These are phyloP conservation scores for Eubasilissa regina DNA, from an alignment of 1,140 invertebrate genomes.

Conservation along the genomic window DNA sequence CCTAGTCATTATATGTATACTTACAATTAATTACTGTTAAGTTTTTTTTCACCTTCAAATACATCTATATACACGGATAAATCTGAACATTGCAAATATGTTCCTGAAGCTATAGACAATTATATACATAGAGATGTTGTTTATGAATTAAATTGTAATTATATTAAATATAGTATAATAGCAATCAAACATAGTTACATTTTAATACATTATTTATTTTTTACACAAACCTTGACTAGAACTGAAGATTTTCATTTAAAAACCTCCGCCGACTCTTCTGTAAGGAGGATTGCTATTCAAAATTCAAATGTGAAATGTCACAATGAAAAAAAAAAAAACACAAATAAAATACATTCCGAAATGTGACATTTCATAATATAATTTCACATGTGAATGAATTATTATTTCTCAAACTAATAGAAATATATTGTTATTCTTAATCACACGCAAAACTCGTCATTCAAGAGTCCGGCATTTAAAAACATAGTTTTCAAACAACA, in stretches of 20 bases:
- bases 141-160: not conserved
- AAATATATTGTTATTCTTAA: too few species aligned
- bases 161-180: not conserved
- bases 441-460: too few species aligned
- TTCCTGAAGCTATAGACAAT: conserved; percentile 3
- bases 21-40: conserved; percentile 13
- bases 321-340: too few species aligned
- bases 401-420: too few species aligned
- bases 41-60: not conserved
- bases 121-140: conserved; percentile 20
- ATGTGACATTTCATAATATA: too few species aligned
- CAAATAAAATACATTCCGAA: too few species aligned
- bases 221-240: conserved; percentile 31
- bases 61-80: conserved; percentile 16
- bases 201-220: conserved; percentile 12
- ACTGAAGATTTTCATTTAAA: conserved; percentile 9
- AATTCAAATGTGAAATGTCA: too few species aligned
- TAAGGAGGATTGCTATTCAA: too few species aligned
- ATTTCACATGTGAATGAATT: too few species aligned
- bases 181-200: not conserved
- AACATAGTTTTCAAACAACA: too few species aligned
- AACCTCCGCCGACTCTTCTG: too few species aligned
- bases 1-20: conserved; percentile 12
- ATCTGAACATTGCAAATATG: not conserved
- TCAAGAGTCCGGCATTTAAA: too few species aligned